Conservation (phyloP, 2,113 vertebrate genomes). For the Hippocampus zosterae region DNA sequence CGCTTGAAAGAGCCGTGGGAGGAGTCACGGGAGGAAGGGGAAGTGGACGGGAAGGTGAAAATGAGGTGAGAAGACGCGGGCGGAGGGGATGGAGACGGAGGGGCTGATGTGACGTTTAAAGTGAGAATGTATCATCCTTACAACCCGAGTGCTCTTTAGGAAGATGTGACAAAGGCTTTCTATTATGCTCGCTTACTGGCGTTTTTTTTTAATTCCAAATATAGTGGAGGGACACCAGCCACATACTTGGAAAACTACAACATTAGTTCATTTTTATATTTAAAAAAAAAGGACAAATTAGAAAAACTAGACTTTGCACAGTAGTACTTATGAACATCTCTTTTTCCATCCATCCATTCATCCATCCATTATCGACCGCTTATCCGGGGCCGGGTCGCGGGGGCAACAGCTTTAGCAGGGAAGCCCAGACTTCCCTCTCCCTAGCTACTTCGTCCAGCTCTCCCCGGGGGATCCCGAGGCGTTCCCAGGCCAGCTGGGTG, state of each 20-base stretch:
- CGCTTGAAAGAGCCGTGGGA: constrained; percentile 23
- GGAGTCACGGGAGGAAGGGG: constrained; percentile 18
- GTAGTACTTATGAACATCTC: too few relatives aligned
- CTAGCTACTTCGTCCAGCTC: too few relatives aligned
- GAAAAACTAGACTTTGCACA: neutral
- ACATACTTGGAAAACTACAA: neutral
- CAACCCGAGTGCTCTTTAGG: constrained; percentile 9
- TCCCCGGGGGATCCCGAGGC: too few relatives aligned
- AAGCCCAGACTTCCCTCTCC: too few relatives aligned
- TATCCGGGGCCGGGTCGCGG: too few relatives aligned
- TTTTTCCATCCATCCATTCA: too few relatives aligned
- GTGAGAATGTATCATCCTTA: constrained; percentile 12
- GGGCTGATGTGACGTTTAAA: neutral
- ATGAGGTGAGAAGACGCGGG: constrained; percentile 36
- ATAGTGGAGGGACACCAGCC: neutral
- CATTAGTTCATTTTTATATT: neutral
- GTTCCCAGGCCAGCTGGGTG: too few relatives aligned
- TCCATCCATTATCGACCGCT: too few relatives aligned
- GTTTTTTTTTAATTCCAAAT: neutral
- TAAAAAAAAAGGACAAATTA: neutral
- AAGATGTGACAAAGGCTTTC: constrained; percentile 9
- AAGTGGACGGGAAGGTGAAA: constrained; percentile 24
- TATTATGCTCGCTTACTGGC: neutral
- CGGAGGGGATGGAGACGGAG: neutral
- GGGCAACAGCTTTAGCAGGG: too few relatives aligned